These are phyloP conservation scores for Propithecus coquereli DNA, from an alignment of 2,113 vertebrate species.

Conservation along the genomic window DNA sequence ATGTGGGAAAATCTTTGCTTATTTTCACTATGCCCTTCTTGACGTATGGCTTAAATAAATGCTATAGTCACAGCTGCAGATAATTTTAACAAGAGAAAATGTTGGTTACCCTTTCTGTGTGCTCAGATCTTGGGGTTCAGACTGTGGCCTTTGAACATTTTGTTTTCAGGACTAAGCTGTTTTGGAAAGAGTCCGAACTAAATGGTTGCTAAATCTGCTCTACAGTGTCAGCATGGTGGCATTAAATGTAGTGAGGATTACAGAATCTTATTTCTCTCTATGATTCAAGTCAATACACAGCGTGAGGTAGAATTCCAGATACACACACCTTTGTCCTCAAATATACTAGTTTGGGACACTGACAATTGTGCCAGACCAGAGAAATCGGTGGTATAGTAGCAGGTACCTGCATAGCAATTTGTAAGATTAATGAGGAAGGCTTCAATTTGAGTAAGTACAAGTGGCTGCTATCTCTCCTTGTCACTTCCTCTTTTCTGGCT, in stretches of 20 bases:
- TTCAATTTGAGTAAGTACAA: not conserved
- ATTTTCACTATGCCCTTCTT: not conserved
- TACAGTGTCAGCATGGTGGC: not conserved
- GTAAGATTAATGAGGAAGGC: not conserved
- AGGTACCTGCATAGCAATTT: not conserved
- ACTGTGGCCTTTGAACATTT: not conserved
- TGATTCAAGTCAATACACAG: not conserved
- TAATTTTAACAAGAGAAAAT: not conserved
- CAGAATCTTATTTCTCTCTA: not conserved
- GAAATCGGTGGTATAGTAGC: not conserved
- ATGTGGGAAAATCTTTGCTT: not conserved
- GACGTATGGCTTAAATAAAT: not conserved
- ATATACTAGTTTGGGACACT: not conserved
- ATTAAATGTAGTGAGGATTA: not conserved
- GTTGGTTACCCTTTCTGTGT: not conserved
- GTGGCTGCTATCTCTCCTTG: not conserved
- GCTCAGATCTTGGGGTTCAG: not conserved
- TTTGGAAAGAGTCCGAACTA: constrained; percentile 12
- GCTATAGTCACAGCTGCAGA: not conserved
- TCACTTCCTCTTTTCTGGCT: not conserved
- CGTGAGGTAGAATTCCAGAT: not conserved
- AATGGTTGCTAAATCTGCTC: not conserved
- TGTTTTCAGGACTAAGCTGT: constrained; percentile 21
- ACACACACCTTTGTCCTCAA: not conserved
- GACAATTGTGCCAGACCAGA: not conserved